Percentiles rank a stretch among this genome's conserved stretches.
phyloP scores from a whole-genome alignment of 2,888 invertebrate genomes.

The Electrophaes corylata region DNA sequence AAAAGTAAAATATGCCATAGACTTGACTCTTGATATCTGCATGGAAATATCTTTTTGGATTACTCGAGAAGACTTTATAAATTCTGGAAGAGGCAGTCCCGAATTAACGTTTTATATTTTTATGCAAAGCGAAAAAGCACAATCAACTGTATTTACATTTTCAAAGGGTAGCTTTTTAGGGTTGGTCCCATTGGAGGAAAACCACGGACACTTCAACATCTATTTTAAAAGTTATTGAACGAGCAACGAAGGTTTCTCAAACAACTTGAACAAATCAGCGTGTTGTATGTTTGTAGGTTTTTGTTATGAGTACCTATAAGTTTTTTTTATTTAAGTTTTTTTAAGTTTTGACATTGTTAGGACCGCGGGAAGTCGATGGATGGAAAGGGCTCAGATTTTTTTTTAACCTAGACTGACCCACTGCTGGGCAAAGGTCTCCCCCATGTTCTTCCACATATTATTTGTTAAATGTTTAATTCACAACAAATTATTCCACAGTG shows the following conservation, averaged over 20 bases:
- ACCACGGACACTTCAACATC: background rate
- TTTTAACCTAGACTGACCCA: too few relatives aligned
- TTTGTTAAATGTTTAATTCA: too few relatives aligned
- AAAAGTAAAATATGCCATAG: constrained; percentile 32
- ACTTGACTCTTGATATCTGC: constrained; percentile 24
- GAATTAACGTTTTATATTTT: constrained; percentile 17
- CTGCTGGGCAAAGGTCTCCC: too few relatives aligned
- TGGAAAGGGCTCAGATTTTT: too few relatives aligned
- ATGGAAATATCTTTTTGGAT: constrained; percentile 34
- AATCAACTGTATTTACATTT: constrained; percentile 4
- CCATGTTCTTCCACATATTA: too few relatives aligned
- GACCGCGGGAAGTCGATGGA: too few relatives aligned
- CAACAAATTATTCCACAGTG: background rate
- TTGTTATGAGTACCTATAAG: too few relatives aligned
- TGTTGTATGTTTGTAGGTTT: too few relatives aligned
- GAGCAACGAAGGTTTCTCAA: too few relatives aligned
- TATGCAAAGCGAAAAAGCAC: constrained; percentile 7
- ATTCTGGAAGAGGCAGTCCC: constrained; percentile 5
- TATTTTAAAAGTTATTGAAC: background rate
- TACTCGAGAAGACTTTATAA: constrained; percentile 22
- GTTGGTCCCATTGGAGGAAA: background rate
- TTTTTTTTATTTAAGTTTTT: too few relatives aligned
- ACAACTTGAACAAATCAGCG: too few relatives aligned
- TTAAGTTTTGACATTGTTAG: too few relatives aligned
- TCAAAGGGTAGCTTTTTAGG: background rate